Conservation (phyloP, 2,797 vertebrate genomes). For the Hydrophis major region DNA sequence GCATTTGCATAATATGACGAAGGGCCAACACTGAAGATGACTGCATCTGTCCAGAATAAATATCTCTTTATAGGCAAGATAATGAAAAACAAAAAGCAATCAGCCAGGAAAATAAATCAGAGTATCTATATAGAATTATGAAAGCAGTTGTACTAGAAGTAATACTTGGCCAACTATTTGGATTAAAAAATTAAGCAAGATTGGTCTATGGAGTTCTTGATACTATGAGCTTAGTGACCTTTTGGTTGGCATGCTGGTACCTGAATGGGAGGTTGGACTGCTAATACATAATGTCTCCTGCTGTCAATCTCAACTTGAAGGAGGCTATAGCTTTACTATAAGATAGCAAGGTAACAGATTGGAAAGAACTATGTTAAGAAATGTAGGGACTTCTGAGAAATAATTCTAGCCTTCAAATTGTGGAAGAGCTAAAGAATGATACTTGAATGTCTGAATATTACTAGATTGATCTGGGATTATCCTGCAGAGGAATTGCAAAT, state of each 20-base stretch:
- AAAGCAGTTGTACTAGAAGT: background rate
- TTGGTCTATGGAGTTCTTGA: too few relatives aligned
- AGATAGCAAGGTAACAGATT: background rate
- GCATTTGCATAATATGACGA: background rate
- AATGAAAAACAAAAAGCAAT: background rate
- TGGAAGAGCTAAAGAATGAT: background rate
- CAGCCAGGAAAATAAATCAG: background rate
- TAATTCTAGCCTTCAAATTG: background rate
- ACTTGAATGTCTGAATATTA: background rate
- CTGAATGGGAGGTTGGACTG: too few relatives aligned
- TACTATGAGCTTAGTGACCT: too few relatives aligned
- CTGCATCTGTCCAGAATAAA: background rate
- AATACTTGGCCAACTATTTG: background rate
- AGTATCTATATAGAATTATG: background rate
- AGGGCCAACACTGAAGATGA: background rate
- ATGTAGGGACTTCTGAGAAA: background rate
- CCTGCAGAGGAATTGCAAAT: background rate
- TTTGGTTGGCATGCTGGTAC: background rate
- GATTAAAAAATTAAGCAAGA: background rate
- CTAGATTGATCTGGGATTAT: background rate
- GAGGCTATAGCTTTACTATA: background rate
- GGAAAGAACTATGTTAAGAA: background rate
- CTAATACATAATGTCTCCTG: background rate
- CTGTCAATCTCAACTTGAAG: background rate
- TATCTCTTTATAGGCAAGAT: background rate